Evolutionary conservation across 1,140 invertebrate species (phyloP).

Genomic region (Aporrectodea caliginosa): DNA sequence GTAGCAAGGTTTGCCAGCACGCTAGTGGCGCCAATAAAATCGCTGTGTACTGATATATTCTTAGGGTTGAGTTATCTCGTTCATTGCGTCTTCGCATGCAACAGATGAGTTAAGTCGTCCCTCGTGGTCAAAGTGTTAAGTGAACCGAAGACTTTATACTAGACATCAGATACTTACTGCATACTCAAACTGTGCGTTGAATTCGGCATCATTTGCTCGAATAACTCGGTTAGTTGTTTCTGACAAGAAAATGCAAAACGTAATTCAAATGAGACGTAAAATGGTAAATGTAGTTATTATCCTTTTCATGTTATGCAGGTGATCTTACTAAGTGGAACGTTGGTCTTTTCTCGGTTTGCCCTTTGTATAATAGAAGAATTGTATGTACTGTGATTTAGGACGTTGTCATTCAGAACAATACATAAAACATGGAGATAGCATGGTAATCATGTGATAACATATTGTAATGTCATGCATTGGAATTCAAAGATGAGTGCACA

Average conservation of each 20-base stretch:
- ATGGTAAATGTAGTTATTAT: background rate
- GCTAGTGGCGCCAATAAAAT: background rate
- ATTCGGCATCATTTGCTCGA: conserved; percentile 88
- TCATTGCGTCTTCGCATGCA: background rate
- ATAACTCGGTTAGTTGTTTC: conserved; percentile 78
- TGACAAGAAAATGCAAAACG: background rate
- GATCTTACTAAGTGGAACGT: background rate
- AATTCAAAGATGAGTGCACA: too few relatives aligned
- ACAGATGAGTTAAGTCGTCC: background rate
- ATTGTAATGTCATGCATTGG: too few relatives aligned
- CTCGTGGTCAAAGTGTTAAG: background rate
- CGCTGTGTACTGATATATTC: background rate
- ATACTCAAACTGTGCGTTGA: conserved; percentile 94
- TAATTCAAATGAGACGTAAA: background rate
- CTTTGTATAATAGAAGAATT: background rate
- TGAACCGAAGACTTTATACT: background rate
- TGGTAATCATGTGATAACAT: too few relatives aligned
- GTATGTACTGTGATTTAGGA: background rate
- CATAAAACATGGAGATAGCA: background rate
- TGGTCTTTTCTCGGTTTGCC: background rate
- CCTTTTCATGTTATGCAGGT: background rate
- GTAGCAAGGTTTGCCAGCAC: background rate
- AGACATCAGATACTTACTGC: conserved; percentile 69
- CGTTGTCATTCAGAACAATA: background rate
- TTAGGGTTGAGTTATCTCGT: background rate